A percentile compares a stretch with the other conserved stretches of the same genome.
Evolutionary conservation across 1,140 invertebrate species (phyloP).

Genomic region (Caenorhabditis inopinata): DNA sequence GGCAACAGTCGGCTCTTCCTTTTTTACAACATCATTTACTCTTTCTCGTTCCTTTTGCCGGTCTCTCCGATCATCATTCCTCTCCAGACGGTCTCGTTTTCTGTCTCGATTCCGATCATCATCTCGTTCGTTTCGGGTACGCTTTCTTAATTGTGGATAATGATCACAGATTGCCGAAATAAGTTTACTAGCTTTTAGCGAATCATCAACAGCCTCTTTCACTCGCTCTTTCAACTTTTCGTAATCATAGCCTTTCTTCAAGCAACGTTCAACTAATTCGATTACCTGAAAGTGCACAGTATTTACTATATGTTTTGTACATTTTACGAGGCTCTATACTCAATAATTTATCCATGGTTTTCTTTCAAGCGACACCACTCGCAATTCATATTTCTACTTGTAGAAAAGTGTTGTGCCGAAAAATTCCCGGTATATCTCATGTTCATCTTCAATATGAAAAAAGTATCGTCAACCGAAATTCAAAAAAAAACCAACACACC

Average conservation of each 20-base stretch:
- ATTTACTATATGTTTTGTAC: too few relatives aligned
- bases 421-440: too few relatives aligned
- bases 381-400: too few relatives aligned
- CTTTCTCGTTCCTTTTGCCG: background rate
- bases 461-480: too few relatives aligned
- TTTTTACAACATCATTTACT: background rate
- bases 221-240: constrained; percentile 38
- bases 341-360: too few relatives aligned
- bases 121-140: constrained; percentile 30
- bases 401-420: too few relatives aligned
- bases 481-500: too few relatives aligned
- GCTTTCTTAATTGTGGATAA: constrained; percentile 37
- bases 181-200: constrained; percentile 33
- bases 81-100: background rate
- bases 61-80: background rate
- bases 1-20: background rate
- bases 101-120: constrained; percentile 17
- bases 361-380: too few relatives aligned
- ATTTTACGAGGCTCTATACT: too few relatives aligned
- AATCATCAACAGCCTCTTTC: constrained; percentile 10
- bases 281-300: background rate
- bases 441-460: too few relatives aligned
- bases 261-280: constrained; percentile 34
- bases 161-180: constrained; percentile 21
- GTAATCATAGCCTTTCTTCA: constrained; percentile 41